Conservation (phyloP, 53 echinoderm and acorn worm genomes). For the Echinometra lucunter region DNA sequence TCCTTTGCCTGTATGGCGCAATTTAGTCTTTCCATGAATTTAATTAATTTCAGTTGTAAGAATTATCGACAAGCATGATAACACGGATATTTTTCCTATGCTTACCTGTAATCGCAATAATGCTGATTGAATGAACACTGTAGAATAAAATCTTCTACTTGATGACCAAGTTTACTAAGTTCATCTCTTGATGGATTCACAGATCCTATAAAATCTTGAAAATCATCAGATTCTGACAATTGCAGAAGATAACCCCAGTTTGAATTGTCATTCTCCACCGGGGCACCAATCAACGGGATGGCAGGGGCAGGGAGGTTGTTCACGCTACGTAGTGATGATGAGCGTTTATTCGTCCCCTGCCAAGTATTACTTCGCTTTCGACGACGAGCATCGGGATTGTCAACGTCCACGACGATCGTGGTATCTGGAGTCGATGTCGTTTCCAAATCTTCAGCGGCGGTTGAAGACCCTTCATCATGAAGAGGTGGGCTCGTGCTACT, state of each 20-base stretch:
- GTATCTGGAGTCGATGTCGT: background rate
- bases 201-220: constrained; percentile 75
- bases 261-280: constrained; percentile 42
- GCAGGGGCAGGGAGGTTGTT: background rate
- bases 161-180: constrained; percentile 75
- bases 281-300: background rate
- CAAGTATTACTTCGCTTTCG: background rate
- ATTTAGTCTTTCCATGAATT: too few relatives aligned
- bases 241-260: constrained; percentile 76
- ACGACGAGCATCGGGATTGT: constrained; percentile 3
- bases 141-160: constrained; percentile 74
- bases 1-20: too few relatives aligned
- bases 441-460: constrained; percentile 1
- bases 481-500: background rate
- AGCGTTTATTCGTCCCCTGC: background rate
- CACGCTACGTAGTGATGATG: background rate
- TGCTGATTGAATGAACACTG: constrained; percentile 83
- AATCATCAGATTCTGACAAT: constrained; percentile 76
- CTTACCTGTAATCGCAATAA: constrained; percentile 78
- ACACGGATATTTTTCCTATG: background rate
- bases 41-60: too few relatives aligned
- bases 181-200: constrained; percentile 79
- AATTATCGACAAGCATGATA: too few relatives aligned
- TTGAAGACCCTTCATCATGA: background rate
- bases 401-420: background rate